A percentile compares a stretch with the other conserved stretches of the same genome.
Evolutionary conservation across 23 tunicate species (phyloP).

Genomic region (Pegea sp.): DNA sequence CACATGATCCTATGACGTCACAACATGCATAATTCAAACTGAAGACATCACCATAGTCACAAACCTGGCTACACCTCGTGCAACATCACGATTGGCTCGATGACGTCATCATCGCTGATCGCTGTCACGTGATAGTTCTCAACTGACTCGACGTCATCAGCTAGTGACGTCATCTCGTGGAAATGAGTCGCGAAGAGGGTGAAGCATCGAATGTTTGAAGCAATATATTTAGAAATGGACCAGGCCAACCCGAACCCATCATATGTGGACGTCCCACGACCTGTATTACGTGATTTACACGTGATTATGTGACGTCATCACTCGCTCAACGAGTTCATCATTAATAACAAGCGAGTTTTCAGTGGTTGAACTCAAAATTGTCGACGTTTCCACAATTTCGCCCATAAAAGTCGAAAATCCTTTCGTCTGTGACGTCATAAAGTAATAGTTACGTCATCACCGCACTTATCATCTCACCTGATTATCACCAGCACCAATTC

Average conservation of each 20-base stretch:
- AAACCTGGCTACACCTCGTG: constrained; percentile 77
- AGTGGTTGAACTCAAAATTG: constrained; percentile 59
- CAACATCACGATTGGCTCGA: too few relatives aligned
- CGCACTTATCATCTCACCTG: constrained; percentile 9
- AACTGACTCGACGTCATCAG: constrained; percentile 46
- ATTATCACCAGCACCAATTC: constrained; percentile 91
- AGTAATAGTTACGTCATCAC: neutral
- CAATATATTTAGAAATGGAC: constrained; percentile 73
- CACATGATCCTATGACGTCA: too few relatives aligned
- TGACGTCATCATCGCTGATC: constrained; percentile 22
- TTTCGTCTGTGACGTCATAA: constrained; percentile 8
- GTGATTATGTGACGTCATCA: too few relatives aligned
- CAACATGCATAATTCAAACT: too few relatives aligned
- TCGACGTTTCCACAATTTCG: constrained; percentile 78
- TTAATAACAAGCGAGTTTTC: constrained; percentile 65
- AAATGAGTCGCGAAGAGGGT: constrained; percentile 85
- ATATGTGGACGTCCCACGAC: constrained; percentile 87
- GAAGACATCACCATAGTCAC: too few relatives aligned
- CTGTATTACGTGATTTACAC: too few relatives aligned
- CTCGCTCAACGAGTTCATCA: too few relatives aligned
- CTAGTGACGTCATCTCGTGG: constrained; percentile 80
- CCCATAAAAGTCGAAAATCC: constrained; percentile 92
- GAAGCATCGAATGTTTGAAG: constrained; percentile 24
- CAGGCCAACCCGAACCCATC: constrained; percentile 95
- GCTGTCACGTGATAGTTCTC: constrained; percentile 86